phyloP scores from a whole-genome alignment of 2,797 vertebrate genomes.

The Chromis chromis region DNA sequence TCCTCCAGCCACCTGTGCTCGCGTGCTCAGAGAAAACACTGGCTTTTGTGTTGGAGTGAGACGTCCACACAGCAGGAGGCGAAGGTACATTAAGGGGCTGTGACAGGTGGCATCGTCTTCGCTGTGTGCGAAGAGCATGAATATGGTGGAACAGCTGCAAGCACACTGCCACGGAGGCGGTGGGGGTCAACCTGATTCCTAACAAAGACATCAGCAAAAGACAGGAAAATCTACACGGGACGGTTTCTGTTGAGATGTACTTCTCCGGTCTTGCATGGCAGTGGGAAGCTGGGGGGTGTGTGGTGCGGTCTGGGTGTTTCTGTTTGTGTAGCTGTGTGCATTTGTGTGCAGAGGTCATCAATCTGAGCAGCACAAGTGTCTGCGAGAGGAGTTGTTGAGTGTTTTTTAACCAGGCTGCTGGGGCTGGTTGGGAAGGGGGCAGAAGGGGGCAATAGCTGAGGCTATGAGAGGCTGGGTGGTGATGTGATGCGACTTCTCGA shows the following conservation, averaged over 20 bases:
- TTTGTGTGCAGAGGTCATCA: constrained; percentile 56
- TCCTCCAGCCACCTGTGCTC: constrained; percentile 84
- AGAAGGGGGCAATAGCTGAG: constrained; percentile 40
- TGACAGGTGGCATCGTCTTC: constrained; percentile 82
- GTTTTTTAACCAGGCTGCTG: constrained; percentile 36
- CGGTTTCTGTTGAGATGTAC: constrained; percentile 1
- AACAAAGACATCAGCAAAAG: constrained; percentile 33
- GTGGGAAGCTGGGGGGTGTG: constrained; percentile 31
- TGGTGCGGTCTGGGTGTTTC: constrained; percentile 34
- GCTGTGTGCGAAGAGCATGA: constrained; percentile 39
- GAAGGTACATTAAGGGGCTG: constrained; percentile 65
- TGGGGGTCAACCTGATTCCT: neutral
- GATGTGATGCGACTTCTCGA: constrained; percentile 79
- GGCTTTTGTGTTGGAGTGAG: constrained; percentile 82
- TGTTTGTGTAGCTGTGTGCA: constrained; percentile 62
- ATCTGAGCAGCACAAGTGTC: constrained; percentile 41
- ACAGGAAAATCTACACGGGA: neutral
- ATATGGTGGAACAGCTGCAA: constrained; percentile 73
- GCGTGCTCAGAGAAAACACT: constrained; percentile 78
- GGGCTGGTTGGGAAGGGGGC: constrained; percentile 39
- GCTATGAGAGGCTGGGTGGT: constrained; percentile 47
- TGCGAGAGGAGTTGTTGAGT: constrained; percentile 42
- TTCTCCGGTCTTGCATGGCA: neutral
- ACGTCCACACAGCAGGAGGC: constrained; percentile 77
- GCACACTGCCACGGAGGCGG: constrained; percentile 12